phyloP scores from a whole-genome alignment of 30 jellyfish, hydroid and myxozoan species.

The Calvadosia cruxmelitensis region DNA sequence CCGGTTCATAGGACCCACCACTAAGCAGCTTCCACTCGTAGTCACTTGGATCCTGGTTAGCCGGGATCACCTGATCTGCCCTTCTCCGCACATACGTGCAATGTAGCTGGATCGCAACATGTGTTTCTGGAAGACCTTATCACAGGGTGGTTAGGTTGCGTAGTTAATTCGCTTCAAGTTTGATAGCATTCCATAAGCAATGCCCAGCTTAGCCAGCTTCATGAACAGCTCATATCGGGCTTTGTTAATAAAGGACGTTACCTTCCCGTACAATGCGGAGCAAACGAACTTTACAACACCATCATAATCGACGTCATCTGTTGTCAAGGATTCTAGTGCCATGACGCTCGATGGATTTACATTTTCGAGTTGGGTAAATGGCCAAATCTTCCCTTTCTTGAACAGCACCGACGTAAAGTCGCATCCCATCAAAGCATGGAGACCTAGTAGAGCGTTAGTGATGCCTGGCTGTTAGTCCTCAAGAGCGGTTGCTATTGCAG shows the following conservation, averaged over 20 bases:
- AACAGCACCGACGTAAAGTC: background rate
- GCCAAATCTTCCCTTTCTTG: background rate
- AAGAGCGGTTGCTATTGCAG: background rate
- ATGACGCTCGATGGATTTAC: background rate
- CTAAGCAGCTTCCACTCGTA: background rate
- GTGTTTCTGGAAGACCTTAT: conserved; percentile 6
- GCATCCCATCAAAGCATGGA: conserved; percentile 9
- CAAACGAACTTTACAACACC: background rate
- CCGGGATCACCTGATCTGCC: background rate
- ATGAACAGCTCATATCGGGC: background rate
- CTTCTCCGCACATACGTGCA: conserved; percentile 34
- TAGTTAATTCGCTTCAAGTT: background rate
- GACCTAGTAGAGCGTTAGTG: conserved; percentile 1
- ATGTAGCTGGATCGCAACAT: conserved; percentile 17
- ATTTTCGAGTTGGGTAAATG: background rate
- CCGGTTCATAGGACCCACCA: background rate
- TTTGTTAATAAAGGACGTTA: background rate
- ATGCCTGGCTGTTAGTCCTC: background rate
- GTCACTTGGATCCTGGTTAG: background rate
- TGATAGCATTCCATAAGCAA: background rate
- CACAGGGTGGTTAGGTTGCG: conserved; percentile 1
- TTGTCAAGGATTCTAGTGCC: background rate
- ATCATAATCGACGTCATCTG: background rate
- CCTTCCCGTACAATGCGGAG: background rate
- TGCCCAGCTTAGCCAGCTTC: background rate